These are phyloP conservation scores for Pocota personata DNA, from an alignment of 2,888 invertebrate genomes.

Conservation along the genomic window DNA sequence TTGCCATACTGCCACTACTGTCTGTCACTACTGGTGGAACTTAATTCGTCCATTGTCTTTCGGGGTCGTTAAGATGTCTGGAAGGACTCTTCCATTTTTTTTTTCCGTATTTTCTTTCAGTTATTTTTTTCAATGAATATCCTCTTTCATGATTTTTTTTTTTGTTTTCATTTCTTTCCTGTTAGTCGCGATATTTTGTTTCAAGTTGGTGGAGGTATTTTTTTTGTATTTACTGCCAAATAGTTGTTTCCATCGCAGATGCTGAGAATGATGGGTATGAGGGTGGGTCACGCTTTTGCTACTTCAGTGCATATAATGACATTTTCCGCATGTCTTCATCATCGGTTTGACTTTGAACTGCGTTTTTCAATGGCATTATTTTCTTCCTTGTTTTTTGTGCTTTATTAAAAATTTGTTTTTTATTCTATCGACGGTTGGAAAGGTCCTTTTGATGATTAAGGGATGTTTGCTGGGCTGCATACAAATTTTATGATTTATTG, in stretches of 20 bases:
- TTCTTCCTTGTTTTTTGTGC: background rate
- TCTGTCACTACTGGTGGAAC: slow-evolving; percentile 14
- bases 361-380: slow-evolving; percentile 29
- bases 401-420: background rate
- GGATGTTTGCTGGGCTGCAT: background rate
- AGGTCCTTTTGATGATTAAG: slow-evolving; percentile 1
- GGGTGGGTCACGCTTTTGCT: background rate
- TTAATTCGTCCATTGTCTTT: slow-evolving; percentile 66
- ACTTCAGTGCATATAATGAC: slow-evolving; percentile 58
- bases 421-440: background rate
- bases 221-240: slow-evolving; percentile 12
- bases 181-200: slow-evolving; percentile 45
- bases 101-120: background rate
- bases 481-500: background rate
- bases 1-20: slow-evolving; percentile 24
- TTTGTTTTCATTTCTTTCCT: background rate
- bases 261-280: background rate
- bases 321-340: slow-evolving; percentile 51
- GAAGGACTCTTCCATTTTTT: slow-evolving; percentile 25
- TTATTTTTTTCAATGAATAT: slow-evolving; percentile 47
- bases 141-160: slow-evolving; percentile 49
- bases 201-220: slow-evolving; percentile 6
- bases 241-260: slow-evolving; percentile 17
- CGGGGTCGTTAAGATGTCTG: slow-evolving; percentile 64
- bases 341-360: slow-evolving; percentile 56